Conservation (phyloP, 2,113 vertebrate species). For the Sorex araneus region DNA sequence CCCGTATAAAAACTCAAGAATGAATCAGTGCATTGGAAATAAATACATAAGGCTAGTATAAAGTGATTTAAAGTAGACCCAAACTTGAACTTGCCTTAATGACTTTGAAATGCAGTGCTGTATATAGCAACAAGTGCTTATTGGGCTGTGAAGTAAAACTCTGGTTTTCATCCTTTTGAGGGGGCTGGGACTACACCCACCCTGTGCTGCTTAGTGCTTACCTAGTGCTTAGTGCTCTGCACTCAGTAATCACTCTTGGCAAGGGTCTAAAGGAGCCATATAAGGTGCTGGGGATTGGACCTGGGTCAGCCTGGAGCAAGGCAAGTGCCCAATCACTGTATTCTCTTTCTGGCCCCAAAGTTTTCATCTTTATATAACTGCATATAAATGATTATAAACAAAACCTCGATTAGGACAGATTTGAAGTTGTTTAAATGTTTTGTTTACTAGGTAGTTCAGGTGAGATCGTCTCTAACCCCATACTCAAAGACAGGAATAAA, state of each 20-base stretch:
- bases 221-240: no score
- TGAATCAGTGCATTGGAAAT: slow-evolving; percentile 13
- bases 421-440: slow-evolving; percentile 80
- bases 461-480: slow-evolving; percentile 20
- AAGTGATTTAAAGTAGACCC: slow-evolving; percentile 36
- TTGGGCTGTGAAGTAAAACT: neutral
- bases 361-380: no score
- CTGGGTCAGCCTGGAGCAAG: no score
- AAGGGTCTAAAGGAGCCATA: no score
- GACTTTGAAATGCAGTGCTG: slow-evolving; percentile 50
- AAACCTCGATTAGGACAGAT: slow-evolving; percentile 36
- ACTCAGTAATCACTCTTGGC: no score
- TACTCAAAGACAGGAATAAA: slow-evolving; percentile 23
- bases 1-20: slow-evolving; percentile 26
- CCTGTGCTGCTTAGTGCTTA: no score
- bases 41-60: slow-evolving; percentile 1
- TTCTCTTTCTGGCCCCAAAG: no score
- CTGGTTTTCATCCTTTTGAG: no score
- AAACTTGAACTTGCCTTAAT: slow-evolving; percentile 35
- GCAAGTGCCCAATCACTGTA: no score
- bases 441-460: slow-evolving; percentile 23
- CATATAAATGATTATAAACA: slow-evolving; percentile 31
- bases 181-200: no score
- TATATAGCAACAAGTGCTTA: slow-evolving; percentile 12
- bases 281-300: no score